Evolutionary conservation across 2,113 vertebrate species (phyloP).

Genomic region (Daboia siamensis): DNA sequence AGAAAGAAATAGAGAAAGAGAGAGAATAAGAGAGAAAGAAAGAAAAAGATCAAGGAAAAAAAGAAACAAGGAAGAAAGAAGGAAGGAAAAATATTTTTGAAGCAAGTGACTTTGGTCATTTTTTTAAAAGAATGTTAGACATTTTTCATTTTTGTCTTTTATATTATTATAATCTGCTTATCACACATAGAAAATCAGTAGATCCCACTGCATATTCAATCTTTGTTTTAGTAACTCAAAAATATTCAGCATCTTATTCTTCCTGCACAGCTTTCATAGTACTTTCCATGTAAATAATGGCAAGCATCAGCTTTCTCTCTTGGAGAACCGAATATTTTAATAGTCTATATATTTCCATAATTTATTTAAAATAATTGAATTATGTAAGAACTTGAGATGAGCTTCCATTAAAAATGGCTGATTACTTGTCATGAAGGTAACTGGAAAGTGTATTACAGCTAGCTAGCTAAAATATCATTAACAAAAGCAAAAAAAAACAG

Average conservation of each 20-base stretch:
- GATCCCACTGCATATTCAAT: background rate
- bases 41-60: background rate
- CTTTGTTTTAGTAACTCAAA: background rate
- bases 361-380: slow-evolving; percentile 22
- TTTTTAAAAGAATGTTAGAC: background rate
- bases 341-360: slow-evolving; percentile 27
- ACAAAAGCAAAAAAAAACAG: background rate
- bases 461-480: background rate
- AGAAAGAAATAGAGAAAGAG: background rate
- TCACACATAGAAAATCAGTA: background rate
- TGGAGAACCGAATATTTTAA: background rate
- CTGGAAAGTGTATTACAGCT: slow-evolving; percentile 1
- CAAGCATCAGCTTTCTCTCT: slow-evolving; percentile 6
- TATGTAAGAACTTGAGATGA: slow-evolving; percentile 4
- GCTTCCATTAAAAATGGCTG: background rate
- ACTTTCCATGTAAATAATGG: background rate
- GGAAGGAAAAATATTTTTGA: background rate
- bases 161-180: background rate
- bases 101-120: background rate
- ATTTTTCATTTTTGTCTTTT: background rate
- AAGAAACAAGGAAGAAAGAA: background rate
- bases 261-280: background rate
- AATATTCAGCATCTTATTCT: background rate
- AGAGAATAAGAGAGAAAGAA: background rate
- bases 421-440: background rate